Percentiles rank a stretch among this genome's conserved stretches.
These are phyloP conservation scores for Ibycter americanus DNA, from an alignment of 2,797 vertebrate species.

Conservation along the genomic window DNA sequence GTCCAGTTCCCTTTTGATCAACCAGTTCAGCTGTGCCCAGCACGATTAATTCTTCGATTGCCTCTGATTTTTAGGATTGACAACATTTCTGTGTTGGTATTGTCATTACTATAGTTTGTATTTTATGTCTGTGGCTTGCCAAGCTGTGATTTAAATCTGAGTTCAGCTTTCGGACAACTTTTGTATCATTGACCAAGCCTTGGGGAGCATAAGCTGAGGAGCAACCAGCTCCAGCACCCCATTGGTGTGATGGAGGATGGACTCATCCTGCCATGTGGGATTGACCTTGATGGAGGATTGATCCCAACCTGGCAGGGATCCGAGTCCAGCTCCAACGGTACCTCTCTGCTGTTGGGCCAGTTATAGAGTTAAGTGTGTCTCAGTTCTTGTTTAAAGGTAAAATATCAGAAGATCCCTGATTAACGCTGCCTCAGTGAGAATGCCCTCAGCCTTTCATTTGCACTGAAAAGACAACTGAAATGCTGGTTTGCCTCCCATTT, in stretches of 20 bases:
- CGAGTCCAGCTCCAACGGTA: not conserved
- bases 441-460: not conserved
- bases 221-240: not conserved
- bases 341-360: not conserved
- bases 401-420: not conserved
- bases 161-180: not conserved
- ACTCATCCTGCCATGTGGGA: fast-evolving
- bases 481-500: not conserved
- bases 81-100: fast-evolving
- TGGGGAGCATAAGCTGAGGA: not conserved
- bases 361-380: not conserved
- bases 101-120: not conserved
- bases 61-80: not conserved
- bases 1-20: not conserved
- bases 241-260: not conserved
- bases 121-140: not conserved
- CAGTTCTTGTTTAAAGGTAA: not conserved
- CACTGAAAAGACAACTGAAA: not conserved
- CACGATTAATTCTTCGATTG: not conserved
- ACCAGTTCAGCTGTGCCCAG: not conserved
- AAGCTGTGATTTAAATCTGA: not conserved
- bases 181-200: not conserved
- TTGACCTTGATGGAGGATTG: not conserved
- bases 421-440: not conserved
- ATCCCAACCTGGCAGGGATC: not conserved